A percentile compares a stretch with the other conserved stretches of the same genome.
Conservation (phyloP, 2,113 vertebrate species). For the Hippocampus zosterae region DNA sequence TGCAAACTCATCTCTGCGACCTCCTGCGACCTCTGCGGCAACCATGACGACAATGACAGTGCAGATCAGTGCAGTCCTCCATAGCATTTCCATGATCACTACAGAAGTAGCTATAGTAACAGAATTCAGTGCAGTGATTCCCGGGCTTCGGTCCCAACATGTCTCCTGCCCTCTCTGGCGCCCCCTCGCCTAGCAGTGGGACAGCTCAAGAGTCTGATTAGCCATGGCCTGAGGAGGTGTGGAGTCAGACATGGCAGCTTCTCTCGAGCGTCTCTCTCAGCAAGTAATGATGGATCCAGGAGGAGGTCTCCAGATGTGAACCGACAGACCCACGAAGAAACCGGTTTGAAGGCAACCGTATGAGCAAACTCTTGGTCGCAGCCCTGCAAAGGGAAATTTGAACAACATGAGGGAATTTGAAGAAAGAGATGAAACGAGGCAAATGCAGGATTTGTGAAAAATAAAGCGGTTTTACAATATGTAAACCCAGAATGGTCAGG, state of each 20-base stretch:
- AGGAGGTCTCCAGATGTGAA: slow-evolving; percentile 28
- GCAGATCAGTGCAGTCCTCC: slow-evolving; percentile 82
- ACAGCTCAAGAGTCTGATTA: slow-evolving; percentile 54
- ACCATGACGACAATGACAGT: slow-evolving; percentile 76
- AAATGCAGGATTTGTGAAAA: slow-evolving; percentile 25
- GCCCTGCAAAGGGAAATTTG: slow-evolving; percentile 46
- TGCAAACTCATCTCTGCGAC: slow-evolving; percentile 54
- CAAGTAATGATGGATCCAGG: slow-evolving; percentile 11
- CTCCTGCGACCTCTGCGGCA: slow-evolving; percentile 64
- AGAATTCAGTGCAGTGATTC: slow-evolving; percentile 78
- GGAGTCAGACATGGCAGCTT: slow-evolving; percentile 32
- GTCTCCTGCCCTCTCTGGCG: slow-evolving; percentile 83
- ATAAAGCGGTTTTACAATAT: slow-evolving; percentile 27
- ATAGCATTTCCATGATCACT: slow-evolving; percentile 86
- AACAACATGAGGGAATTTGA: slow-evolving; percentile 25
- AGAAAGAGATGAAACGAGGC: slow-evolving; percentile 21
- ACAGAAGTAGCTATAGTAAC: slow-evolving; percentile 74
- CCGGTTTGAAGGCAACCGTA: slow-evolving; percentile 14
- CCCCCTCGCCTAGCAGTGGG: slow-evolving; percentile 71
- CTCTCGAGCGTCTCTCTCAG: slow-evolving; percentile 23
- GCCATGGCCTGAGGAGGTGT: slow-evolving; percentile 49
- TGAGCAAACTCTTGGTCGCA: slow-evolving; percentile 19
- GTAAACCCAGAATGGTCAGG: slow-evolving; percentile 40
- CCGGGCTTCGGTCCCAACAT: slow-evolving; percentile 86
- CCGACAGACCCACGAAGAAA: not conserved